Percentiles rank a stretch among this genome's conserved stretches.
Conservation (phyloP, 2,797 vertebrate species). For the Bovichtus diacanthus region DNA sequence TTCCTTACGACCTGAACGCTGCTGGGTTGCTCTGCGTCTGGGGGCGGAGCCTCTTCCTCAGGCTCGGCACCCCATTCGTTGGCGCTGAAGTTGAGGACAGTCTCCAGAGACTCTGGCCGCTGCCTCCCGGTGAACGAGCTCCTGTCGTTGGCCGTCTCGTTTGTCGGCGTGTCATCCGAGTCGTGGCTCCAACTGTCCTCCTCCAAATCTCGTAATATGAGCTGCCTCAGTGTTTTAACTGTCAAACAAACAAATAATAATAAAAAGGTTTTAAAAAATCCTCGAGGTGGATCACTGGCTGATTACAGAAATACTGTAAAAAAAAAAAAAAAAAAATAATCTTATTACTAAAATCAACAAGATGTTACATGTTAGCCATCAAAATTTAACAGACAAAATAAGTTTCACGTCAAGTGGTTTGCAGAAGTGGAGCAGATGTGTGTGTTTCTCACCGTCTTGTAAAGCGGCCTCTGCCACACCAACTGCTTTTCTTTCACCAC, state of each 20-base stretch:
- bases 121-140: constrained; percentile 44
- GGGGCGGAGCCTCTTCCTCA: constrained; percentile 45
- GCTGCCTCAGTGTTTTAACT: constrained; percentile 83
- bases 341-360: too few species aligned
- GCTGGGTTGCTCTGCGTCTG: constrained; percentile 23
- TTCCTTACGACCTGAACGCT: constrained; percentile 79
- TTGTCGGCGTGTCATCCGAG: constrained; percentile 84
- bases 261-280: background rate
- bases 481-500: constrained; percentile 7
- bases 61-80: constrained; percentile 58
- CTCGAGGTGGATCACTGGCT: background rate
- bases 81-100: constrained; percentile 35
- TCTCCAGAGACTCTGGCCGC: constrained; percentile 57
- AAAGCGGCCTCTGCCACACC: constrained; percentile 83
- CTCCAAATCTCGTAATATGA: constrained; percentile 79
- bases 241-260: background rate
- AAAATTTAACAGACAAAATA: too few species aligned
- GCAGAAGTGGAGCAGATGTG: background rate
- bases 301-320: background rate
- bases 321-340: background rate
- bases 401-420: too few species aligned
- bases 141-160: constrained; percentile 74
- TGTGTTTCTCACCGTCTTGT: constrained; percentile 77
- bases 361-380: too few species aligned
- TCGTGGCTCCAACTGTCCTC: constrained; percentile 82